Conservation (phyloP, 2,797 vertebrate species). For the Menidia menidia region DNA sequence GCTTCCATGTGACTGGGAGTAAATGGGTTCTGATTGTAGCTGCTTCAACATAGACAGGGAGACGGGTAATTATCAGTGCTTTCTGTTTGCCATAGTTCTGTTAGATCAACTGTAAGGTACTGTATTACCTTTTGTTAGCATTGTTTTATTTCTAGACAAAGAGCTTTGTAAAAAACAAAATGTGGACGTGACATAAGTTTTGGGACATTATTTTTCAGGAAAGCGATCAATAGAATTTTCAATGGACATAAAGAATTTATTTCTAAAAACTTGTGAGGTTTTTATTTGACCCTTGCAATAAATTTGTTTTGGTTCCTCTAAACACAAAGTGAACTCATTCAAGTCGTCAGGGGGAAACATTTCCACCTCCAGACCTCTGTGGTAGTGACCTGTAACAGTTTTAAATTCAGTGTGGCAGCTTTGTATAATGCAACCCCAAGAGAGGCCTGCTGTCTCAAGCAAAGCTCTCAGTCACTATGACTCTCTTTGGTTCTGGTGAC, state of each 20-base stretch:
- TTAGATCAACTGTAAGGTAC: neutral
- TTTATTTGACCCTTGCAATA: neutral
- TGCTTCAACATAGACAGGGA: neutral
- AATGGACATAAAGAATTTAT: neutral
- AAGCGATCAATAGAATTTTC: too few relatives aligned
- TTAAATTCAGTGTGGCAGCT: neutral
- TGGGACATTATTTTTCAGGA: too few relatives aligned
- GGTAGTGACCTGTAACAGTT: conserved; percentile 4
- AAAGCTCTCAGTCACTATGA: too few relatives aligned
- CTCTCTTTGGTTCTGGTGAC: neutral
- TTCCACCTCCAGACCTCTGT: conserved; percentile 5
- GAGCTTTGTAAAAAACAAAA: too few relatives aligned
- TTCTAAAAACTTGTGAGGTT: neutral
- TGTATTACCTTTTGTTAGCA: neutral
- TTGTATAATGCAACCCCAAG: neutral
- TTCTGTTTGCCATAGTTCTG: neutral
- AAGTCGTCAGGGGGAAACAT: conserved; percentile 8
- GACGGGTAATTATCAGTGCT: neutral
- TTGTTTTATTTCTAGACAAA: neutral
- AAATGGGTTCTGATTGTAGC: neutral
- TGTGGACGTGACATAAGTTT: too few relatives aligned
- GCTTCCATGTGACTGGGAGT: conserved; percentile 16
- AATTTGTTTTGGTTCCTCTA: neutral
- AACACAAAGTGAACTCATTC: neutral
- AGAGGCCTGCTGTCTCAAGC: too few relatives aligned